Base-by-base conservation (phyloP, 2,113 vertebrate species). In the Larimichthys polyactis region DNA sequence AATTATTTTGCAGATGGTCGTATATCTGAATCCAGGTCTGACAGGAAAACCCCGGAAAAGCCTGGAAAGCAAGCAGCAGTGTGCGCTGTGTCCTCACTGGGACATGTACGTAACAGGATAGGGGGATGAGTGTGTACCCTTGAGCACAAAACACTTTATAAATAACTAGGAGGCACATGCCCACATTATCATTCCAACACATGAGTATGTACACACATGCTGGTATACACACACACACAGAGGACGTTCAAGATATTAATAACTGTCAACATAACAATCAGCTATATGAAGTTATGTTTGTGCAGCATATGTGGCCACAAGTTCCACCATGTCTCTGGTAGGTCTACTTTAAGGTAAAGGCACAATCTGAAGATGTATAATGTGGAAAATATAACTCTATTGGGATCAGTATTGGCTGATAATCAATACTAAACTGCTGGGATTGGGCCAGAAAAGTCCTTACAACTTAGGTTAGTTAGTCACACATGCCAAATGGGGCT, bases 111-210 rank as follows among this genome's bases (percentile, higher is more conserved):
- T 89, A 93, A 94, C 75, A 60, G 55, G 92, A 93, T 92, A 89
- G 82, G 87, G 83, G 76, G 71, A 71, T 82, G 40, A 87, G 85
- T 86, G 82, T 62, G 85, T 93, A 93, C 90, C 91, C 85, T 87
- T 91, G 90, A 91, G 91, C 90, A 93, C 91, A 94, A 93, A 94
- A 91, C 90, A 90, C 91, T 90, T 92, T 94, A 94, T 94, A 93
- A 95, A 94, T 94, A 95, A 94, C 93, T 83, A 68, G 89, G 90
- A 88, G 90, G 90, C 91, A 85, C 81, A 92, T 93, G 91, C 89
- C 80, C 44, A 91, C 93, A 93, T 92, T 91, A 92, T 91, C 84
- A 90, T 89, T 89, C 88, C 81, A 71, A 67, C 77, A 82, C 73
- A 85, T 60, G 68, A 77, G 51, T 74, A 77, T 65, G 71, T 15